A percentile compares a stretch with the other conserved stretches of the same genome.
phyloP scores from a whole-genome alignment of 2,888 invertebrate species.

The Miltochrista miniata region DNA sequence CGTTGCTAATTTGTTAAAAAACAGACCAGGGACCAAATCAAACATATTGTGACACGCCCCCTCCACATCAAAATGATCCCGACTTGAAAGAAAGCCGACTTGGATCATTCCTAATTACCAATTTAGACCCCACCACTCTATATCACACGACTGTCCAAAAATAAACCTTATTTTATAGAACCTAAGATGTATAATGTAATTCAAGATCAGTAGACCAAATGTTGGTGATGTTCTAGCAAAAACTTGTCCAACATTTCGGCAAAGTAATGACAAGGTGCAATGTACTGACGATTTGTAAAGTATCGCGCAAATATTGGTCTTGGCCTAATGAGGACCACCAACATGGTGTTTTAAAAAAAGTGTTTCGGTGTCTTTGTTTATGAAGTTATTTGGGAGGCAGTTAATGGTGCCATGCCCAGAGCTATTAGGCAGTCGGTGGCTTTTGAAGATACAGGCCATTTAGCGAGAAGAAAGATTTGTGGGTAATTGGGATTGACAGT shows the following conservation, averaged over 20 bases:
- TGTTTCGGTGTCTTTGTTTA: conserved; percentile 20
- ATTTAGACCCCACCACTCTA: conserved; percentile 1
- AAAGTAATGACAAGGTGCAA: conserved; percentile 59
- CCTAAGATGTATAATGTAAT: conserved; percentile 1
- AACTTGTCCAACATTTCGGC: conserved; percentile 55
- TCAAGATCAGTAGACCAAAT: not conserved
- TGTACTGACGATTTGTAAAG: conserved; percentile 46
- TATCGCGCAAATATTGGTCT: conserved; percentile 64
- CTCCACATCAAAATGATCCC: conserved; percentile 31
- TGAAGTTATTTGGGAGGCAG: conserved; percentile 17
- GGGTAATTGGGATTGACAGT: not conserved
- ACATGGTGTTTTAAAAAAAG: conserved; percentile 33
- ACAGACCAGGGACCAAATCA: conserved; percentile 53
- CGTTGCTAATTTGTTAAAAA: conserved; percentile 66
- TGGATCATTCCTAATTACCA: conserved; percentile 37
- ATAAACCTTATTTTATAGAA: conserved; percentile 5
- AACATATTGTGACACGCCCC: conserved; percentile 46
- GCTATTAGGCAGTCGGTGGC: conserved; percentile 5
- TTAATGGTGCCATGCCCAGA: conserved; percentile 5
- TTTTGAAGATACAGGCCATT: conserved; percentile 7
- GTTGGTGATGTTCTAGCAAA: conserved; percentile 25
- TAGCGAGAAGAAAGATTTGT: conserved; percentile 1
- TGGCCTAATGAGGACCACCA: conserved; percentile 59
- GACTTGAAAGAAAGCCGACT: conserved; percentile 50
- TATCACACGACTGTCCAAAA: conserved; percentile 4